Conservation (phyloP, 2,797 vertebrate genomes). For the Poecilia picta region DNA sequence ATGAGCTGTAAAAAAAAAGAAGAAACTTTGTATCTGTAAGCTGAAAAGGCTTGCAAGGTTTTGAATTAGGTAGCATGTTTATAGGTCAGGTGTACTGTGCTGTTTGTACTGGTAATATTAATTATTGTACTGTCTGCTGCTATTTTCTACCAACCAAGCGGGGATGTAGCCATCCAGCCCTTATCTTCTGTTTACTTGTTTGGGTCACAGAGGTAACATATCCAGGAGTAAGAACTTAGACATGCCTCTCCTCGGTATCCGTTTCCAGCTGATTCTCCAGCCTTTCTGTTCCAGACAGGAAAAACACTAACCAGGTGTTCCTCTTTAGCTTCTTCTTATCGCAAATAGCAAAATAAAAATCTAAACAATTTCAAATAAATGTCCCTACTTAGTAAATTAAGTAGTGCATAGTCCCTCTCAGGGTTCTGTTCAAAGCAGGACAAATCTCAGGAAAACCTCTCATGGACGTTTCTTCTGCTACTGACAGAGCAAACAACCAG, state of each 20-base stretch:
- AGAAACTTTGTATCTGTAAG: not conserved
- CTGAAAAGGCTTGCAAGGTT: not conserved
- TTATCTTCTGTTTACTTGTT: not conserved
- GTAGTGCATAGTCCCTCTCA: not conserved
- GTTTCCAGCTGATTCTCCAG: not conserved
- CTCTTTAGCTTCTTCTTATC: not conserved
- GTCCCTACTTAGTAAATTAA: not conserved
- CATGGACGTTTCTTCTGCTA: not conserved
- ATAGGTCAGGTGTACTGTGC: not conserved
- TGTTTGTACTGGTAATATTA: not conserved
- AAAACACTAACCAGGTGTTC: not conserved
- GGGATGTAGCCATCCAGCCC: not conserved
- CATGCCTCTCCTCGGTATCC: not conserved
- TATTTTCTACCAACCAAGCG: not conserved
- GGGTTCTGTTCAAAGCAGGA: not conserved
- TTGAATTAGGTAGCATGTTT: not conserved
- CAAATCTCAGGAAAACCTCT: not conserved
- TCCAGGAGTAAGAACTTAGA: not conserved
- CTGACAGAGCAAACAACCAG: not conserved
- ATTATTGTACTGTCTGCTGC: not conserved
- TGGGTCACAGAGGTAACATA: not conserved
- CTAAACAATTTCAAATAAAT: not conserved
- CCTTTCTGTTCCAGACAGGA: no score
- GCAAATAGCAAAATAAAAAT: not conserved
- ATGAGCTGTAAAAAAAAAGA: not conserved